Evolutionary conservation across 2,113 vertebrate genomes (phyloP).

Genomic region (Martes martes): DNA sequence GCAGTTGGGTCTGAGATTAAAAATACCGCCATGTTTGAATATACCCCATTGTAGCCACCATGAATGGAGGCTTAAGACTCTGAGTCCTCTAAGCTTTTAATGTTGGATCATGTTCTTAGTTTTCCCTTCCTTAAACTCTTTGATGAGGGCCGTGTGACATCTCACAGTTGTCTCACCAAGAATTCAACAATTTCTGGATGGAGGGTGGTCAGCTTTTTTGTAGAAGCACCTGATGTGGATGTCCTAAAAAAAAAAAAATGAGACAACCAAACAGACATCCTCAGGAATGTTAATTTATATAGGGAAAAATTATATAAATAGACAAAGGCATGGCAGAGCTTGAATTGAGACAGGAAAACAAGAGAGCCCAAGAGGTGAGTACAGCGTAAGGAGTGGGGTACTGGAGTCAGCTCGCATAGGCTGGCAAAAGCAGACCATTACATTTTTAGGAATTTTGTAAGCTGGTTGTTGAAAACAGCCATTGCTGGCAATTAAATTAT

Average conservation of each 20-base stretch:
- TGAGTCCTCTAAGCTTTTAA: neutral
- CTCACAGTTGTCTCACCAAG: neutral
- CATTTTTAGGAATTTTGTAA: neutral
- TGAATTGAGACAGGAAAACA: neutral
- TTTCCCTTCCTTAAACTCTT: neutral
- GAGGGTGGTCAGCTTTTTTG: neutral
- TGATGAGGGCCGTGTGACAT: neutral
- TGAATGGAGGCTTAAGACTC: neutral
- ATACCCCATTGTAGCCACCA: neutral
- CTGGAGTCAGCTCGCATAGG: neutral
- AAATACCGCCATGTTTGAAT: neutral
- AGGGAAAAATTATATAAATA: neutral
- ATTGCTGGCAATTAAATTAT: neutral
- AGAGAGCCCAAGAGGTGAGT: neutral
- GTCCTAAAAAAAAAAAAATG: neutral
- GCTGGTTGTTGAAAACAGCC: neutral
- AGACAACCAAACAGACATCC: neutral
- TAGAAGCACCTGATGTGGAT: neutral
- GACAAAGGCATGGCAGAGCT: neutral
- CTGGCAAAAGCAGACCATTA: neutral
- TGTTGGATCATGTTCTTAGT: neutral
- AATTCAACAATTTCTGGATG: neutral
- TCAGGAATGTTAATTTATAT: neutral
- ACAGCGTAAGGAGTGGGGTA: accelerated
- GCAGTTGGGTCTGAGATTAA: neutral